These are phyloP conservation scores for Erethizon dorsatum DNA, from an alignment of 2,797 vertebrate genomes.

Conservation along the genomic window DNA sequence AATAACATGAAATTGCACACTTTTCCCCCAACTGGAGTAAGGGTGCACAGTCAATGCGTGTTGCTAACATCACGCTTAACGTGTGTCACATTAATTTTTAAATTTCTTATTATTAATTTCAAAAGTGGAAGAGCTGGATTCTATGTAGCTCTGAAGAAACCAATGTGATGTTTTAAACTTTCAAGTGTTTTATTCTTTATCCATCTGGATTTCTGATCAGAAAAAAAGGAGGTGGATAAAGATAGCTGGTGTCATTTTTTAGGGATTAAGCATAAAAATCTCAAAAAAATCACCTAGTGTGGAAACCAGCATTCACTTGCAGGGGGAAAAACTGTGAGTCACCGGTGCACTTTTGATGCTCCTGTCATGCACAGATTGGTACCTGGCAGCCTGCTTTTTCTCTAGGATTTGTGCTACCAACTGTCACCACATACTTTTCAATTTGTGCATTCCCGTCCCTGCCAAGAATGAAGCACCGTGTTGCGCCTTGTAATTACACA, in stretches of 20 bases:
- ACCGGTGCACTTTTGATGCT: neutral
- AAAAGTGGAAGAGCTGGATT: neutral
- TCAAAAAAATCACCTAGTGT: neutral
- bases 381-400: slow-evolving; percentile 76
- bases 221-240: neutral
- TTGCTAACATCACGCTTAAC: accelerated
- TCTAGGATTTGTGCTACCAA: slow-evolving; percentile 81
- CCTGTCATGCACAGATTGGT: slow-evolving; percentile 52
- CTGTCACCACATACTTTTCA: slow-evolving; percentile 78
- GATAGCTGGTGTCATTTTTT: neutral
- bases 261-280: neutral
- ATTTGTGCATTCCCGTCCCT: slow-evolving; percentile 68
- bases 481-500: slow-evolving; percentile 63
- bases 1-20: accelerated
- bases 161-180: neutral
- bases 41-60: too few species aligned
- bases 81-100: accelerated
- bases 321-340: neutral
- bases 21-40: neutral
- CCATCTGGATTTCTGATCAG: neutral
- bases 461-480: slow-evolving; percentile 74
- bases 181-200: neutral
- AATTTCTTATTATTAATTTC: neutral
- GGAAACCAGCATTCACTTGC: neutral
- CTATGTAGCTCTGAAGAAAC: neutral